A percentile compares a stretch with the other conserved stretches of the same genome.
Evolutionary conservation across 1,140 invertebrate genomes (phyloP).

Genomic region (Drosophila trapezifrons): DNA sequence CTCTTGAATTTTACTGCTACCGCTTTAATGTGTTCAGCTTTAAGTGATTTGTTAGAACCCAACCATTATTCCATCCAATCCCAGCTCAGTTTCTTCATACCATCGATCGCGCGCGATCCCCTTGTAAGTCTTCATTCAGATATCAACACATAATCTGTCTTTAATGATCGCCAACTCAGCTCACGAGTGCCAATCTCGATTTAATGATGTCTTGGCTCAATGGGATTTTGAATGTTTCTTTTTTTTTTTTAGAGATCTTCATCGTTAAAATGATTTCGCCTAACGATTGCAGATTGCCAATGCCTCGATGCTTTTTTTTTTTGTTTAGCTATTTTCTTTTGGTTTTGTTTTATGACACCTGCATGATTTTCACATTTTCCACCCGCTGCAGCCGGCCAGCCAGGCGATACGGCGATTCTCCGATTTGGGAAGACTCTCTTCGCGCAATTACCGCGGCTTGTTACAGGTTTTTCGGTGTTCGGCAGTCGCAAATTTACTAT

Average conservation of each 20-base stretch:
- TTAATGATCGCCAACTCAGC: conserved; percentile 33
- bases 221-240: conserved; percentile 41
- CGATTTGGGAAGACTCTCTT: conserved; percentile 52
- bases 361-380: conserved; percentile 79
- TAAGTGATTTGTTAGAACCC: conserved; percentile 27
- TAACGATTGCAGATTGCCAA: conserved; percentile 47
- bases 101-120: background rate
- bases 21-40: background rate
- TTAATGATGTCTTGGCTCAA: conserved; percentile 37
- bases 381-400: conserved; percentile 49
- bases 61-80: background rate
- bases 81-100: background rate
- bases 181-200: conserved; percentile 43
- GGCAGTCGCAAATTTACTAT: conserved; percentile 57
- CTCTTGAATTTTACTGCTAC: background rate
- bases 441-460: conserved; percentile 75
- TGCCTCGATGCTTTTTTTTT: conserved; percentile 24
- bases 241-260: conserved; percentile 47
- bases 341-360: conserved; percentile 73
- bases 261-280: conserved; percentile 55
- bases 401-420: conserved; percentile 28
- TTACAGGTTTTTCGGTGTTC: conserved; percentile 69
- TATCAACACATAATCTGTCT: conserved; percentile 30
- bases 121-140: conserved; percentile 34
- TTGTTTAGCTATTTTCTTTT: conserved; percentile 6